A percentile compares a stretch with the other conserved stretches of the same genome.
Conservation (phyloP, 2,113 vertebrate species). For the Alligator mississippiensis region DNA sequence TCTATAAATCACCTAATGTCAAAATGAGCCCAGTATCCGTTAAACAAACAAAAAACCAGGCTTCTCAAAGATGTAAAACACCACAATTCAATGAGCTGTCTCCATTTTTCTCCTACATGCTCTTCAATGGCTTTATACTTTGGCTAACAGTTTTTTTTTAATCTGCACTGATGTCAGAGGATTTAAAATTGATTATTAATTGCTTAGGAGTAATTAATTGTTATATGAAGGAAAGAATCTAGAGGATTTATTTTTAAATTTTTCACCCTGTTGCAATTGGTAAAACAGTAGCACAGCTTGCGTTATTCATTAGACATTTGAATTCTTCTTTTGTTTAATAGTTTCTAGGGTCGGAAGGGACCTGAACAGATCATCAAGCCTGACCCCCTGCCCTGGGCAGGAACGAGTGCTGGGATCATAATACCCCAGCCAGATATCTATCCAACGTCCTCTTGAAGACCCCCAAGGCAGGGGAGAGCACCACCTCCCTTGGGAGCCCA, state of each 20-base stretch:
- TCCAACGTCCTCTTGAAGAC: no score
- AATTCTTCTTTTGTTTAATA: neutral
- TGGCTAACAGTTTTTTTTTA: neutral
- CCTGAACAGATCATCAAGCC: no score
- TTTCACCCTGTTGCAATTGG: neutral
- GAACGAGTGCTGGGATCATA: no score
- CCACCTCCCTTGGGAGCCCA: no score
- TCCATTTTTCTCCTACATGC: neutral
- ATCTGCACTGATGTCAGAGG: neutral
- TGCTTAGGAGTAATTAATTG: neutral
- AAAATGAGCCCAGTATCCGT: neutral
- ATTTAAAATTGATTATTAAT: neutral
- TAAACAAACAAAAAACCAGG: neutral
- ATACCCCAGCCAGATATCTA: no score
- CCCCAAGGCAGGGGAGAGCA: no score
- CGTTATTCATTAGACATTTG: neutral
- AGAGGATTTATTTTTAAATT: neutral
- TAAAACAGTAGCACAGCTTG: neutral
- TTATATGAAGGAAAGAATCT: neutral
- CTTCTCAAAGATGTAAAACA: neutral
- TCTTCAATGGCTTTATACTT: neutral
- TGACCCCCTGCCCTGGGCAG: no score
- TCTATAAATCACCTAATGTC: neutral
- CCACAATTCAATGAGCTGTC: neutral
- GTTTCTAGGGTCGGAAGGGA: no score